Evolutionary conservation across 2,113 vertebrate genomes (phyloP), one percentile per base, ranked within the genome.

Genomic region (Tylochromis polylepis): DNA sequence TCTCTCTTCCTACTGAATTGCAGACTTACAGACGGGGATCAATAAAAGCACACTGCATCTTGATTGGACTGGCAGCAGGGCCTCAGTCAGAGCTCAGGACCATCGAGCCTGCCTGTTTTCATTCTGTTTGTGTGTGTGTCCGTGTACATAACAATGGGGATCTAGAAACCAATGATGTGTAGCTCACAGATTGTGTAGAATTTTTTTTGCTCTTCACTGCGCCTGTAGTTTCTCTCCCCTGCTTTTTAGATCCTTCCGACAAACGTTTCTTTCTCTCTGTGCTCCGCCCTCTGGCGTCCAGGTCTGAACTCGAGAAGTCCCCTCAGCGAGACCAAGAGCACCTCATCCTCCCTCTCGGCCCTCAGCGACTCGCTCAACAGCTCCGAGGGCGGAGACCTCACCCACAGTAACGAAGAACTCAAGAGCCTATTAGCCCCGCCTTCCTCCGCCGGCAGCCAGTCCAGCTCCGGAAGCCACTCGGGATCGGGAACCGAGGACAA

Each of bases 311-410:
- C 98, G 8, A 97, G 97, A 87, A 99, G 98, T 93, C 98, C 98
- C 11, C 97, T 97, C 56, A 97, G 96, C 18, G 96, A 97, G 94
- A 97, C 96, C 87, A 97, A 97, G 94, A 97, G 96, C 95, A 96
- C 98, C 65, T 99, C 99, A 4, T 99, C 98, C 16, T 99, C 98
- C 0, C 96, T 99, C 91, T 99, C 99, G 29, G 97, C 98, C 70
- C 97, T 99, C 93, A 99, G 99, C 1, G 99, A 99, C 92, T 99
- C 98, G 2, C 97, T 98, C 93, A 99, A 98, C 95, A 98, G 98
- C 95, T 98, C 97, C 14, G 99, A 99, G 53, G 97, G 98, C 60
- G 97, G 97, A 41, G 98, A 99, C 87, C 75, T 97, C 91, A 95
- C 96, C 92, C 97, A 97, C 85, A 96, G 96, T 93, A 96, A 88